Base-by-base conservation (phyloP, 2,797 vertebrate genomes). In the Lithobates sylvaticus region DNA sequence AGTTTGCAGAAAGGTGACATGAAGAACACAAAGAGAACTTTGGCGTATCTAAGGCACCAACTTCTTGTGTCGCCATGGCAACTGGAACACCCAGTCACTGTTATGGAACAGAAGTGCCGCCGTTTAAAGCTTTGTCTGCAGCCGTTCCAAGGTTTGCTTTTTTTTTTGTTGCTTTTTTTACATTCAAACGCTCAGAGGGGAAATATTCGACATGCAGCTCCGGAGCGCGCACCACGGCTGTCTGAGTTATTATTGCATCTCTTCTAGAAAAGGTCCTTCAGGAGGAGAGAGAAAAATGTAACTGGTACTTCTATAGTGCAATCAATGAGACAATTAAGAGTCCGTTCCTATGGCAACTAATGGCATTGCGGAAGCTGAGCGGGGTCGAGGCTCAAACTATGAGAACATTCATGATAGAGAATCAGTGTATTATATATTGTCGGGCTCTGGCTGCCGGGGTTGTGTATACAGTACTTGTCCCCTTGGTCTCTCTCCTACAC, bases 261-360 rank as follows among this genome's bases (percentile, higher is more conserved):
- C 34, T 70, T n/a, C 34, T 50, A 10, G 12, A 80, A 79, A 70
- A 47, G 64, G 44, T n/a, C 42, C 50, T 54, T 70, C 64, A 44
- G 10, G 9, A 73, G 79, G 61, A n/a, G n/a, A 65, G 61, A 26
- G 23, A 3, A 10, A 26, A n/a, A 65, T 26, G 9, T 21, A 73
- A 72, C 54, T 61, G 50, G 69, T 54, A 39, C 23, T 81, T 34
- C 34, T 61, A 65, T 64, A 47, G 36, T 29, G 42, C 58, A 67
- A 83, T 76, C 65, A 32, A 47, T 76, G n/a, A 75, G 58, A 83
- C 61, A 85, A 74, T 79, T 85, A 75, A 85, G 50, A 32, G 54
- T 79, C 71, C 27, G 84, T 85, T 85, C 9, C 84, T 69, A 85
- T 81, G 64, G 84, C 23, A 81, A 85, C 84, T 73, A 80, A 85